A percentile compares a stretch with the other conserved stretches of the same genome.
Conservation (phyloP, 2,888 invertebrate species). For the Drosophila formosana region DNA sequence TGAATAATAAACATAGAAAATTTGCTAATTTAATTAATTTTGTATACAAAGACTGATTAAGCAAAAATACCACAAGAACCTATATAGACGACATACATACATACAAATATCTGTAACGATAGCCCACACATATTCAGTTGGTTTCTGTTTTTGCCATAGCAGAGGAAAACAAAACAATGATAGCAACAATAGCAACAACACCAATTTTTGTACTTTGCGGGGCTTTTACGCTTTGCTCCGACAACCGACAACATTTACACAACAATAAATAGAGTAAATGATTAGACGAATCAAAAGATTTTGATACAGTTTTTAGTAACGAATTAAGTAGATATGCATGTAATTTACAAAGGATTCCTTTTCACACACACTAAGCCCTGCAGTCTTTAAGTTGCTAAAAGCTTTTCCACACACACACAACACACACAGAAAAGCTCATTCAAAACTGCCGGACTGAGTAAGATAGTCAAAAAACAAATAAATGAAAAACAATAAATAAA, state of each 20-base stretch:
- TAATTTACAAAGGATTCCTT: conserved; percentile 35
- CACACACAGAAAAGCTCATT: conserved; percentile 30
- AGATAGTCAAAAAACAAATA: conserved; percentile 48
- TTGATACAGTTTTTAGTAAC: conserved; percentile 56
- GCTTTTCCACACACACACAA: conserved; percentile 18
- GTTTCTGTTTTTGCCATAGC: conserved; percentile 22
- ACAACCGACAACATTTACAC: conserved; percentile 22
- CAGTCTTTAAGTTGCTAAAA: conserved; percentile 34
- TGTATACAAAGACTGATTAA: conserved; percentile 78
- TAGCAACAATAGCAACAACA: conserved; percentile 49
- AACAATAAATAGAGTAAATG: conserved; percentile 8
- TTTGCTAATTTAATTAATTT: conserved; percentile 72
- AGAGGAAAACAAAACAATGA: conserved; percentile 10
- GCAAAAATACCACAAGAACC: conserved; percentile 46
- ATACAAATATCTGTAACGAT: neutral
- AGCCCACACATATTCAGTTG: conserved; percentile 35
- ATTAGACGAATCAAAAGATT: conserved; percentile 50
- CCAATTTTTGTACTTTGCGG: conserved; percentile 67
- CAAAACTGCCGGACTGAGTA: conserved; percentile 60
- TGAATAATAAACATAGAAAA: conserved; percentile 57
- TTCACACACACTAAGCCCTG: conserved; percentile 5
- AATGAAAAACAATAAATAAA: neutral
- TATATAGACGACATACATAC: conserved; percentile 2
- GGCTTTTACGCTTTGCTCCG: conserved; percentile 53
- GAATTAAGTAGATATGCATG: conserved; percentile 56